These are phyloP conservation scores for Motacilla tschutschensis DNA, from an alignment of 2,113 vertebrate genomes.

Conservation along the genomic window DNA sequence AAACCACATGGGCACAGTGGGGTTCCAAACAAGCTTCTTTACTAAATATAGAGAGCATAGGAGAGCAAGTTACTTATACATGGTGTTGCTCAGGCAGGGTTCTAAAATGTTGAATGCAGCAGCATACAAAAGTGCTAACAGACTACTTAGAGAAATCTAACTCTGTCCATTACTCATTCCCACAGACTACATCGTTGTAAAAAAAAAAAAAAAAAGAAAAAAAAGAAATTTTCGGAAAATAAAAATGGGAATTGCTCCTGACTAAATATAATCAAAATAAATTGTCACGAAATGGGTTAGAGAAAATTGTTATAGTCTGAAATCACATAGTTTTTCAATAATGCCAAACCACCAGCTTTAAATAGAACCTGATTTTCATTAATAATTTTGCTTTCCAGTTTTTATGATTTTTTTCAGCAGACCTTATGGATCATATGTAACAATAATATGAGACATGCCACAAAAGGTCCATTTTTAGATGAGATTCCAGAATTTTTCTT, in stretches of 20 bases:
- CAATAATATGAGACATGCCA: conserved; percentile 7
- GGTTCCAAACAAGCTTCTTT: conserved; percentile 38
- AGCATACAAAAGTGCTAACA: background rate
- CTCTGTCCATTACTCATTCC: background rate
- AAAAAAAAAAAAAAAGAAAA: background rate
- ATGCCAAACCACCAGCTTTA: conserved; percentile 48
- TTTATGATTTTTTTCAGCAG: conserved; percentile 33
- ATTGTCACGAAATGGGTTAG: conserved; percentile 23
- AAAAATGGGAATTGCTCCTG: conserved; percentile 34
- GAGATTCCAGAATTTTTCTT: conserved; percentile 23
- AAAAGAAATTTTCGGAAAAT: background rate
- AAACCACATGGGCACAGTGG: conserved; percentile 45
- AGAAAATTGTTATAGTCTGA: conserved; percentile 29
- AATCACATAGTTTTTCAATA: conserved; percentile 37
- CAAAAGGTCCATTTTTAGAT: conserved; percentile 32
- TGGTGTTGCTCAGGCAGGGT: background rate
- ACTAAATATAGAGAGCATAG: conserved; percentile 46
- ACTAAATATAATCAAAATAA: conserved; percentile 46
- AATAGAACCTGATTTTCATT: conserved; percentile 52
- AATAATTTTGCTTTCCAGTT: conserved; percentile 25
- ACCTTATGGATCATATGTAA: background rate
- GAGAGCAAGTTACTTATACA: conserved; percentile 13
- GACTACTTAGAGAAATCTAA: background rate
- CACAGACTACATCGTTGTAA: background rate
- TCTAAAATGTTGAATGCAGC: background rate